phyloP scores from a whole-genome alignment of 2,113 vertebrate genomes.

The Onychorhynchus coronatus region DNA sequence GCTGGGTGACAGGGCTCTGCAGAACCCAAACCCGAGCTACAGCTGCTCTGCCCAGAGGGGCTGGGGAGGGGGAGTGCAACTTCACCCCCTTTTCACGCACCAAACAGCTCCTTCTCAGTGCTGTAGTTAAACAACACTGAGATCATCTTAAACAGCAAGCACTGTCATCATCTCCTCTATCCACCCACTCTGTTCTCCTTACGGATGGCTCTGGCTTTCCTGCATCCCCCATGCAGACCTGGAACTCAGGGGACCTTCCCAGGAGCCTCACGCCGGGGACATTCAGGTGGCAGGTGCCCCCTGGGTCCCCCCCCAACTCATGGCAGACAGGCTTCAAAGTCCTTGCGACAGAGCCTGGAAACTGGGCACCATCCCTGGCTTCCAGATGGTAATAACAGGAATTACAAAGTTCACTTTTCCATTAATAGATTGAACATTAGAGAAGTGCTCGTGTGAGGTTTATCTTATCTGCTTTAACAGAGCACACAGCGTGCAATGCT shows the following conservation, averaged over 20 bases:
- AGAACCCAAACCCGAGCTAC: neutral
- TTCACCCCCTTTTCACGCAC: neutral
- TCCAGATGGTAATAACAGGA: neutral
- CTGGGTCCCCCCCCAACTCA: neutral
- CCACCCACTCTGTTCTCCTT: neutral
- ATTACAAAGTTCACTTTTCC: neutral
- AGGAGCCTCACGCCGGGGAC: rapidly evolving
- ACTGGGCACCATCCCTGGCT: neutral
- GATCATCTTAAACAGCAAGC: too few relatives aligned
- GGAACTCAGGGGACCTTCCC: neutral
- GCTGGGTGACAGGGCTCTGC: neutral
- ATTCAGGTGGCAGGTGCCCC: neutral
- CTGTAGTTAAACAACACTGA: neutral
- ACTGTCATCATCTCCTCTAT: neutral
- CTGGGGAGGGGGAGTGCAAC: neutral
- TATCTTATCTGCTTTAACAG: neutral
- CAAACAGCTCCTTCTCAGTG: neutral
- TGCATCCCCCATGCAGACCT: neutral
- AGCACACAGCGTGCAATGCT: rapidly evolving
- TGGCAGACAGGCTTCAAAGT: neutral
- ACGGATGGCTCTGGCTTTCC: neutral
- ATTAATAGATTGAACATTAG: neutral
- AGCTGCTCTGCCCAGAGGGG: neutral
- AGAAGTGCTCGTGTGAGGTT: neutral
- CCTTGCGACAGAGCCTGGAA: neutral